Percentiles rank a stretch among this genome's conserved stretches.
Conservation (phyloP, 1,140 invertebrate species). For the Philopotamus ludificatus region DNA sequence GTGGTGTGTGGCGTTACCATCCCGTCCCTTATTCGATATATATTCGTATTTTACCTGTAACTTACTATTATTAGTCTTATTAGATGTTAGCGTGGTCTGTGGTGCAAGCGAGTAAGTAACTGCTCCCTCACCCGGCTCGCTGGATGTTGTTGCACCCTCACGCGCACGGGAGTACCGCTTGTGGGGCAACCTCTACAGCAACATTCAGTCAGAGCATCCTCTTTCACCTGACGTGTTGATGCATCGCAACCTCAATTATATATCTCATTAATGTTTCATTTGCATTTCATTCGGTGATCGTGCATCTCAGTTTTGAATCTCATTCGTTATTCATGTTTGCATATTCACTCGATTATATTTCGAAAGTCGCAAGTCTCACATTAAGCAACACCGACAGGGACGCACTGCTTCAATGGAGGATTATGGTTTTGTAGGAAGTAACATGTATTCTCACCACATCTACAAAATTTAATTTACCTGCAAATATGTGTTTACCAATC, state of each 20-base stretch:
- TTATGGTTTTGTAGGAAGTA: constrained; percentile 34
- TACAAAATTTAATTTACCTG: constrained; percentile 10
- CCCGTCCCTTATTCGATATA: constrained; percentile 35
- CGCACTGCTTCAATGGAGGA: constrained; percentile 38
- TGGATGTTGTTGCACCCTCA: constrained; percentile 40
- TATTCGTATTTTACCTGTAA: constrained; percentile 32
- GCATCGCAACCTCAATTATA: constrained; percentile 33
- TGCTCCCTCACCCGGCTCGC: constrained; percentile 25
- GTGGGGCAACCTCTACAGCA: constrained; percentile 23
- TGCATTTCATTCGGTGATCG: constrained; percentile 36
- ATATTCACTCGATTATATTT: constrained; percentile 31
- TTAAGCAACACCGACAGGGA: constrained; percentile 30
- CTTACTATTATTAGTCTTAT: constrained; percentile 39
- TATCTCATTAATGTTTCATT: constrained; percentile 30
- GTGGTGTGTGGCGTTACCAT: constrained; percentile 46
- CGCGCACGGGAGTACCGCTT: constrained; percentile 30
- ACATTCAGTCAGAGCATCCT: constrained; percentile 37
- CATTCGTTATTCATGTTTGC: constrained; percentile 29
- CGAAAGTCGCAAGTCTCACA: constrained; percentile 22
- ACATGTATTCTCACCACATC: constrained; percentile 35
- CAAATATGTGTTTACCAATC: not conserved
- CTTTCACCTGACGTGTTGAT: constrained; percentile 15
- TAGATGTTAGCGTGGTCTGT: constrained; percentile 38
- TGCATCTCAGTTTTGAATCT: constrained; percentile 30
- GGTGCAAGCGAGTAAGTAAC: constrained; percentile 27